Base-by-base conservation (phyloP, 2,797 vertebrate species). In the Falco cherrug region DNA sequence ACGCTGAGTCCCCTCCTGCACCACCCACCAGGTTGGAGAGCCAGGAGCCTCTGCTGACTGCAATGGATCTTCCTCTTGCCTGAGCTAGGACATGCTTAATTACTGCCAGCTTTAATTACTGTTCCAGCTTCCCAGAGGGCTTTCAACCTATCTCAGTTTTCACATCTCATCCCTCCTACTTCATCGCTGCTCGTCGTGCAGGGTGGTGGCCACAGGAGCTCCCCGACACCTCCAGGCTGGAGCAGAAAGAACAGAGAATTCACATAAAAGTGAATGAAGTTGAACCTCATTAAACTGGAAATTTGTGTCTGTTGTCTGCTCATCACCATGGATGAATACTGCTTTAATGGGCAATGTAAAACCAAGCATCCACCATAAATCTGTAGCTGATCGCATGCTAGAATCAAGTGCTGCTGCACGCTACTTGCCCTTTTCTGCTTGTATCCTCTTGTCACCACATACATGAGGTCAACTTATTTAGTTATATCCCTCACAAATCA, bases 71-170 rank as follows among this genome's bases (percentile, higher is more conserved):
- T 54, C 78, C 57, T 47, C 59, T 2, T 31, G 41, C 54, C 70
- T 41, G 3, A 92, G 78, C 71, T 33, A 79, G 53, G 73, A 63
- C n/a, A 1, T 0, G 2, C 74, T 92, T 93, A 77, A 97, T 97
- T 95, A 89, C 63, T 92, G 90, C 87, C 95, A 85, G 78, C 73
- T 92, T 85, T 97, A 97, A 97, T 96, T 94, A 96, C 87, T 8
- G 19, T 25, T 45, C 90, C 68, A 45, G 75, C 26, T 69, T 74
- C 93, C 92, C 95, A 53, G 33, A 71, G 53, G 89, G 75, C 60
- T 87, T 28, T 37, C 71, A 73, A 20, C 59, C 45, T 31, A 25
- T 39, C 77, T 92, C 86, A 3, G 7, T 50, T 78, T 63, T 77
- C 89, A 75, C 65, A 41, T 69, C 78, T 53, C 81, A 45, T 33